A percentile compares a stretch with the other conserved stretches of the same genome.
phyloP scores from a whole-genome alignment of 2,797 vertebrate species.

The Diplodus sargus region DNA sequence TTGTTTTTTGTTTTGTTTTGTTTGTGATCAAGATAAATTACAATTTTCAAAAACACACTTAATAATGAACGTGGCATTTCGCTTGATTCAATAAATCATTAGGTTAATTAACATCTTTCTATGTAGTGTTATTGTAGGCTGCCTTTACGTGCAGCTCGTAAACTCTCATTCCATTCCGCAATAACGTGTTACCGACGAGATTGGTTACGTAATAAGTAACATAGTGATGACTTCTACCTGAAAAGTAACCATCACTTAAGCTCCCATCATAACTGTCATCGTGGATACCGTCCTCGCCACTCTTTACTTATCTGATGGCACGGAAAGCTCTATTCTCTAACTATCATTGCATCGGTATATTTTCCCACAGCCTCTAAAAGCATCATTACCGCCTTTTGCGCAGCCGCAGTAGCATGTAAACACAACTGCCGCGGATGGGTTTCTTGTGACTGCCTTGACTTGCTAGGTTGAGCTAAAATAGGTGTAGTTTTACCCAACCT shows the following conservation, averaged over 20 bases:
- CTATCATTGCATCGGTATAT: fast-evolving
- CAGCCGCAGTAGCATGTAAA: conserved; percentile 84
- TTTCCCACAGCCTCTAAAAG: background rate
- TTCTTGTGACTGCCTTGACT: background rate
- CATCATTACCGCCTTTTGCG: conserved; percentile 45
- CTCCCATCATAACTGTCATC: too few species aligned
- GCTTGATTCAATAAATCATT: background rate
- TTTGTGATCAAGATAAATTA: background rate
- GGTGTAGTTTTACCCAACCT: background rate
- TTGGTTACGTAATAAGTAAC: too few species aligned
- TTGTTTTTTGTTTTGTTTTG: too few species aligned
- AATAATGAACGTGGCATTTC: fast-evolving
- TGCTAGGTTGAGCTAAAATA: conserved; percentile 3
- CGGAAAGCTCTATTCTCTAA: background rate
- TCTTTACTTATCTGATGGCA: background rate
- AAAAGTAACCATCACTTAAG: fast-evolving
- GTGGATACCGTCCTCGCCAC: background rate
- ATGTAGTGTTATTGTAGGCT: background rate
- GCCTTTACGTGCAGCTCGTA: conserved; percentile 9
- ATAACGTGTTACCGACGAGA: too few species aligned
- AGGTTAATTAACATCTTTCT: too few species aligned
- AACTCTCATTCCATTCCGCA: fast-evolving
- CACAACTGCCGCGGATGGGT: conserved; percentile 61
- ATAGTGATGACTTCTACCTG: too few species aligned
- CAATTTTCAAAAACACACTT: background rate